Evolutionary conservation across 1,140 invertebrate species (phyloP), one percentile per base, ranked within the genome.

Genomic region (Aphelinus atriplicis): DNA sequence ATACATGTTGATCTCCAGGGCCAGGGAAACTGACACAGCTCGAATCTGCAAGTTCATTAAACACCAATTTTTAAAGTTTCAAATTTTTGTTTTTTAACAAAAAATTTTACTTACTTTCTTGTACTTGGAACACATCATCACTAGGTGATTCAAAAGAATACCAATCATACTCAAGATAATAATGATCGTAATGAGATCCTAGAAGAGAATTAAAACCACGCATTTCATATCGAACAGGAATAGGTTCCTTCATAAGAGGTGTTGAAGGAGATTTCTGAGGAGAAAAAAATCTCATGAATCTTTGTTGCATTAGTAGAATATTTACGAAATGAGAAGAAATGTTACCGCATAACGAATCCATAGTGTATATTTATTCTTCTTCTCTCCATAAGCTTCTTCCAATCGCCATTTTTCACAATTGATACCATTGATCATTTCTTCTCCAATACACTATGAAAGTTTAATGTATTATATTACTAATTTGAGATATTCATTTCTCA

Each of bases 101-200:
- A 10, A 7, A 10, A 26, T 73, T 73, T 10, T 68, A 82, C 85
- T 83, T 86, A 91, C 92, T 90, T 76, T 89, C 80, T 69, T 91
- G 89, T 46, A 96, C 83, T 78, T 91, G 84, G 80, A 96, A 96
- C 1, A 94, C 91, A 58, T 91, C 90, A 60, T 90, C 88, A 73
- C 91, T 89, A 45, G 94, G 95, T 47, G 90, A 88, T 47, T 92
- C 91, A 46, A 90, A 89, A 26, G 90, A 89, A 80, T 92, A 97
- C 80, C 91, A 91, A 68, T 91, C 90, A 82, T 98, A 98, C 47
- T 93, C 90, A 46, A 99, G 82, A 84, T 95, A 95, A 83, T 99
- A 99, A 87, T 97, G 96, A 88, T 99, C 97, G 82, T 95, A 98
- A 87, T 99, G 97, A 5, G 96, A 98, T 1, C 96, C 96, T 1